These are phyloP conservation scores for Seira sanloemensis DNA, from an alignment of 2,888 invertebrate genomes.

Conservation along the genomic window DNA sequence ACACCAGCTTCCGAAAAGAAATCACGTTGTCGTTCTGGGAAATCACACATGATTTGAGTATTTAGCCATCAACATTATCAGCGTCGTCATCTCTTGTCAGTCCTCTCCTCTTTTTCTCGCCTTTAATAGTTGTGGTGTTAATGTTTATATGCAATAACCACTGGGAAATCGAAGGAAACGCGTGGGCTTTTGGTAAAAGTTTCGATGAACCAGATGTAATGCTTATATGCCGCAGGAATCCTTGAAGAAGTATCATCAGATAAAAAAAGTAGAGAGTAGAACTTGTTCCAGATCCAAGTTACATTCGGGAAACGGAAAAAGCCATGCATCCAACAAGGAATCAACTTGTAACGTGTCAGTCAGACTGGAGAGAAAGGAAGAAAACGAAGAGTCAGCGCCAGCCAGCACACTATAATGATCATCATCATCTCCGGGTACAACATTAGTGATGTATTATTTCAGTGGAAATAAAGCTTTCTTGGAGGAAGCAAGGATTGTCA, in stretches of 20 bases:
- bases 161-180: neutral
- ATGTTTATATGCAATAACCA: constrained; percentile 4
- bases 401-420: neutral
- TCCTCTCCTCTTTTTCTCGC: neutral
- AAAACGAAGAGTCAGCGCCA: neutral
- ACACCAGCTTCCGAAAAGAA: too few species aligned
- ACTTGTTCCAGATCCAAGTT: neutral
- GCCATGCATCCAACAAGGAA: neutral
- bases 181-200: neutral
- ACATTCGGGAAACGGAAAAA: too few species aligned
- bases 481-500: neutral
- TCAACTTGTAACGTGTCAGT: neutral
- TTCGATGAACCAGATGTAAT: neutral
- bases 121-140: neutral
- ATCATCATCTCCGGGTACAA: neutral
- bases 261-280: neutral
- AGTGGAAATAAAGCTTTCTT: neutral
- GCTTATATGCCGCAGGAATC: neutral
- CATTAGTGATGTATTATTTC: neutral
- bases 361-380: neutral
- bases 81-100: too few species aligned
- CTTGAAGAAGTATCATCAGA: neutral
- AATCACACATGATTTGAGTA: neutral
- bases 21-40: constrained; percentile 1
- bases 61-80: neutral